Conservation (phyloP, 2,797 vertebrate species). For the Sylvilagus floridanus region DNA sequence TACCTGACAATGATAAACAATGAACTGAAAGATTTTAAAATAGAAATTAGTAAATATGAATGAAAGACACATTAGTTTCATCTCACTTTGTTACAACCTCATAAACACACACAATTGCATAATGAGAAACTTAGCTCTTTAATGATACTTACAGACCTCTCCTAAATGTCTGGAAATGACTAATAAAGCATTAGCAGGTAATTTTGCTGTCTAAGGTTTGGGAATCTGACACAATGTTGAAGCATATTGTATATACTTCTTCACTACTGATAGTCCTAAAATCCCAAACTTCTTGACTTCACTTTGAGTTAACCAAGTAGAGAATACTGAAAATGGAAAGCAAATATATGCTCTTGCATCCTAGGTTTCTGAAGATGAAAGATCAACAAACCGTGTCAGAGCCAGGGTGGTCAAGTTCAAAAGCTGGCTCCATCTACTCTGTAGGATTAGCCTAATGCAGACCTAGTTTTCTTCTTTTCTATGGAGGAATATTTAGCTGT, state of each 20-base stretch:
- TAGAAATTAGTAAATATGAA: neutral
- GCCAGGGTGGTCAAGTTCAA: slow-evolving; percentile 18
- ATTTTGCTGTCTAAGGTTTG: slow-evolving; percentile 60
- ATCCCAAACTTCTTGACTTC: neutral
- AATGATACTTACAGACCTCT: neutral
- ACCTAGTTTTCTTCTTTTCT: slow-evolving; percentile 42
- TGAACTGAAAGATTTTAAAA: neutral
- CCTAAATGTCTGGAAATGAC: neutral
- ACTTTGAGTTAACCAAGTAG: slow-evolving; percentile 60
- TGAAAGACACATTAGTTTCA: neutral
- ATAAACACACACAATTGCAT: neutral
- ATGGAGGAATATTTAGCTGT: neutral
- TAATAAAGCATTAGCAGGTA: neutral
- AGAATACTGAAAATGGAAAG: slow-evolving; percentile 41
- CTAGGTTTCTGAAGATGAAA: slow-evolving; percentile 38
- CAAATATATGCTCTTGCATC: neutral
- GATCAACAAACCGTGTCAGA: neutral
- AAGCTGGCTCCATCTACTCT: neutral
- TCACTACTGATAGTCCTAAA: neutral
- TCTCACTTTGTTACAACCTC: neutral
- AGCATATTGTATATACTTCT: neutral
- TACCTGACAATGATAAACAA: neutral
- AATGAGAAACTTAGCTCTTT: neutral
- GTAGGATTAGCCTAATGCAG: neutral
- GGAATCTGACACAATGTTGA: neutral